phyloP scores from a whole-genome alignment of 2,888 invertebrate genomes.

The Drosophila austrosaltans region DNA sequence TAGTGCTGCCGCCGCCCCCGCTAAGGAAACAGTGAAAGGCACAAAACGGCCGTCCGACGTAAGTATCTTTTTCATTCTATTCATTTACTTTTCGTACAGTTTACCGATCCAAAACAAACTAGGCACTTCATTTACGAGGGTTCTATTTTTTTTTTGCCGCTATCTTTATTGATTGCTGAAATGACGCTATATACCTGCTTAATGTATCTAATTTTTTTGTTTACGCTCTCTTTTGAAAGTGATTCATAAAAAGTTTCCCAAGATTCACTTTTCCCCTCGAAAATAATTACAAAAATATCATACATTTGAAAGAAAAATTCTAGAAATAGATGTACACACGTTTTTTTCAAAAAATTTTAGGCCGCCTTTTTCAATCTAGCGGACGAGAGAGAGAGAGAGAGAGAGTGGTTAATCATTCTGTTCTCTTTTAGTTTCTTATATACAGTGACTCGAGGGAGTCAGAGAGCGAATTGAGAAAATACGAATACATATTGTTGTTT shows the following conservation, averaged over 20 bases:
- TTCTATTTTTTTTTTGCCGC: background rate
- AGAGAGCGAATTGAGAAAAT: conserved; percentile 38
- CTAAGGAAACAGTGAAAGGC: conserved; percentile 89
- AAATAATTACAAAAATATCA: conserved; percentile 25
- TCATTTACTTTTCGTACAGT: conserved; percentile 8
- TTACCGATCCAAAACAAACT: conserved; percentile 33
- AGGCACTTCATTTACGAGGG: conserved; percentile 37
- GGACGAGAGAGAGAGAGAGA: conserved; percentile 22
- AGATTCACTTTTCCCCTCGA: conserved; percentile 24
- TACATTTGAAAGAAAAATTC: conserved; percentile 57
- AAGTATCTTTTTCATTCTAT: conserved; percentile 83
- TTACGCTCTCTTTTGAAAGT: conserved; percentile 55
- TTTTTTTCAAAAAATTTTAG: conserved; percentile 57
- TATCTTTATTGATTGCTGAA: conserved; percentile 52
- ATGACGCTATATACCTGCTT: conserved; percentile 45
- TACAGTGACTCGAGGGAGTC: conserved; percentile 17
- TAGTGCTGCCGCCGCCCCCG: conserved; percentile 84
- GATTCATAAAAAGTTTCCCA: conserved; percentile 53
- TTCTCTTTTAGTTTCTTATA: background rate
- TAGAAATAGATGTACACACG: conserved; percentile 79
- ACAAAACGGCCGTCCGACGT: conserved; percentile 92
- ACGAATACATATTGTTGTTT: conserved; percentile 57
- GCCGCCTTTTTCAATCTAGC: conserved; percentile 42
- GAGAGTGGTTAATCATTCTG: background rate
- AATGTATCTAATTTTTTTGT: conserved; percentile 47